These are phyloP conservation scores for Dendrocincla tyrannina DNA, from an alignment of 2,797 vertebrate species.

Conservation along the genomic window DNA sequence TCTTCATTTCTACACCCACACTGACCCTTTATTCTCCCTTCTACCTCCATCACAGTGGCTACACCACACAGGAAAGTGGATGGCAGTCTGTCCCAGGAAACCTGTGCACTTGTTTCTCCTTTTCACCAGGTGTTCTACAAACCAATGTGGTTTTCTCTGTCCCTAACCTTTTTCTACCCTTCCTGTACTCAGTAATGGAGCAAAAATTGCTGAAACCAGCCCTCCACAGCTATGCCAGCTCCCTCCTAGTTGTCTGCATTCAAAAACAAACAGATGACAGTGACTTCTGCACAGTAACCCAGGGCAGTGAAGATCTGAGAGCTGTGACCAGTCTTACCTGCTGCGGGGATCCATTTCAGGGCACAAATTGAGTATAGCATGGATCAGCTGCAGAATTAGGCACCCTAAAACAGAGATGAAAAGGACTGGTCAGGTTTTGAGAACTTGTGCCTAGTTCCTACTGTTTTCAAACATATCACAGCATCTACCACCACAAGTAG, in stretches of 20 bases:
- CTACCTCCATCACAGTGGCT: not conserved
- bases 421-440: not conserved
- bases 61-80: not conserved
- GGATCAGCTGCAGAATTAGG: slow-evolving; percentile 93
- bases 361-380: slow-evolving; percentile 94
- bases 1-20: not conserved
- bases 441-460: not conserved
- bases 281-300: not conserved
- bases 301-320: not conserved
- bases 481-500: not conserved
- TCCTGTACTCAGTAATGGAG: not conserved
- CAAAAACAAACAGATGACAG: not conserved
- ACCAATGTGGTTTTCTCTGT: not conserved
- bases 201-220: not conserved
- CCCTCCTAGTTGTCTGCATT: not conserved
- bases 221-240: not conserved
- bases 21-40: not conserved
- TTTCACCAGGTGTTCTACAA: not conserved
- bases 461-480: not conserved
- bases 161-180: not conserved
- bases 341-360: slow-evolving; percentile 87
- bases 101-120: not conserved
- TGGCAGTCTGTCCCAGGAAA: not conserved
- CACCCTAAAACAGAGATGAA: slow-evolving; percentile 80
- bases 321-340: slow-evolving; percentile 77